Base-by-base conservation (phyloP, 2,888 invertebrate genomes). In the Thecophora atra region DNA sequence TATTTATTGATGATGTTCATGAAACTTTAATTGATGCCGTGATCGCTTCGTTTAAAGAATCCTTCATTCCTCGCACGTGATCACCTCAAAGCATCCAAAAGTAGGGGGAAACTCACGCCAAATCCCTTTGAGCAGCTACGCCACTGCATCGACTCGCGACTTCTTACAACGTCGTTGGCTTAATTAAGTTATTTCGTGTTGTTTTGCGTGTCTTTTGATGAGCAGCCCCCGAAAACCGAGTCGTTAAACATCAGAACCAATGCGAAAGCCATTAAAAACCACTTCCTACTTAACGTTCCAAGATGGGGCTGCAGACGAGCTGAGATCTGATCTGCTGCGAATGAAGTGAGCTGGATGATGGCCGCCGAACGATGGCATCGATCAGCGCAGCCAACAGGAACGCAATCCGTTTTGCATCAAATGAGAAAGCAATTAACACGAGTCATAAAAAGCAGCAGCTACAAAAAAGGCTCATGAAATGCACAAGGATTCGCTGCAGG, bases 391-490 rank as follows among this genome's bases (percentile, higher is more conserved):
- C 28, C 37, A 56, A 56, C 52, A 19, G 63, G 63, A 52, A 37
- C 24, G 47, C 70, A 73, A 62, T 73, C 52, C 15, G 51, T 30
- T 75, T 73, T 72, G 74, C 76, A 75, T 75, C 76, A 77, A 76
- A 77, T 76, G 74, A 76, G 76, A 75, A 73, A 77, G 71, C 76
- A 78, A 78, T 78, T 78, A 78, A 78, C 76, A 30, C 51, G 63
- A 52, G 51, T 21, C 63, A 51, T 63, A 70, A 70, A 69, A 70
- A 66, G 60, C 69, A 64, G 26, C 19, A 47, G 37, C 67, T 74
- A 75, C 78, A 75, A 74, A 70, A 74, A 73, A 74, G 71, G 67
- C 56, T 65, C 72, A 70, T 67, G 71, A 71, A 67, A 72, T 73
- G 68, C 21, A 75, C 70, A 69, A 63, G 70, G 66, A 65, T 44